Evolutionary conservation across 2,888 invertebrate species (phyloP).

Genomic region (Atrina japonica): DNA sequence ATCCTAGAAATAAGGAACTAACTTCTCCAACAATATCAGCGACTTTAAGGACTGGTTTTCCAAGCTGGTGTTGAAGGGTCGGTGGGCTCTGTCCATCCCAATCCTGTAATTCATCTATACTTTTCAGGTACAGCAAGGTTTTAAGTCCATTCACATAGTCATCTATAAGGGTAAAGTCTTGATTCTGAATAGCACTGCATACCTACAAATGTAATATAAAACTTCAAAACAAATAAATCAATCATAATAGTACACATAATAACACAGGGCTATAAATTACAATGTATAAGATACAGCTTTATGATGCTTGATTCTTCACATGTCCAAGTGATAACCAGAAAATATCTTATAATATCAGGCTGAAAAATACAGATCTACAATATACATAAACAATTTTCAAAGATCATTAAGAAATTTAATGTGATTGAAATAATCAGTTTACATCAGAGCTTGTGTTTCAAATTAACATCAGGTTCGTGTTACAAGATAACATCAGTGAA

Average conservation of each 20-base stretch:
- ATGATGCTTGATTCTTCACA: too few species aligned
- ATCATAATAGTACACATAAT: neutral
- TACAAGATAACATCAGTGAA: too few species aligned
- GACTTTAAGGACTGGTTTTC: conserved; percentile 88
- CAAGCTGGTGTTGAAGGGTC: conserved; percentile 93
- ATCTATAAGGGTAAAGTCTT: conserved; percentile 97
- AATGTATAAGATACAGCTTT: too few species aligned
- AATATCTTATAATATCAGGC: too few species aligned
- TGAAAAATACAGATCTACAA: too few species aligned
- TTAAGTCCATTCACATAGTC: conserved; percentile 96
- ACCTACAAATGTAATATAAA: conserved; percentile 83
- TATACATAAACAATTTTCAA: too few species aligned
- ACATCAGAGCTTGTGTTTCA: too few species aligned
- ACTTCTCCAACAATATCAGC: conserved; percentile 85
- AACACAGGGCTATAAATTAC: neutral
- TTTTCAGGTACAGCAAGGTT: conserved; percentile 90
- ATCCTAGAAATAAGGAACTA: conserved; percentile 58
- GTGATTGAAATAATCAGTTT: too few species aligned
- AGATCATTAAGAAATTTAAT: too few species aligned
- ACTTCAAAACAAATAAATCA: too few species aligned
- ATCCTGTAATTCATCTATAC: conserved; percentile 81
- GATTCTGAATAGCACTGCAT: conserved; percentile 98
- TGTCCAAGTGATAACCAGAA: too few species aligned
- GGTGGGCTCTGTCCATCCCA: conserved; percentile 99
- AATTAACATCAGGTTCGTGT: too few species aligned